Base-by-base conservation (phyloP, 2,888 invertebrate genomes). In the Seira sanloemensis region DNA sequence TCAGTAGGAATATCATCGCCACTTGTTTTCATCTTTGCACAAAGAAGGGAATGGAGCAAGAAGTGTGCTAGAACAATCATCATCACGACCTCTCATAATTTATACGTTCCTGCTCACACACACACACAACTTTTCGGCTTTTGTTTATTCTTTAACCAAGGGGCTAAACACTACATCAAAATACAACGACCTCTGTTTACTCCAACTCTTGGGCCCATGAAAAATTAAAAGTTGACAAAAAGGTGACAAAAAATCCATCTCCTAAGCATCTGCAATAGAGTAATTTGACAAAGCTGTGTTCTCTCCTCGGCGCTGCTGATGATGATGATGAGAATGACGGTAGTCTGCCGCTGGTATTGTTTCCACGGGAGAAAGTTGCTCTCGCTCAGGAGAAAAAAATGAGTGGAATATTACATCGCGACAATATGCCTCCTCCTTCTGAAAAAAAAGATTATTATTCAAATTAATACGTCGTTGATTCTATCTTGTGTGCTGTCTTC, bases 401-500 rank as follows among this genome's bases (percentile, higher is more conserved):
- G 62, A 62, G 50, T 2, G 16, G 62, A 73, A 73, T 50, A 65
- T 58, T 69, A 62, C 24, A 54, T 26, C 50, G 58, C 27, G 21
- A 27, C 23, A 65, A 68, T 26, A 37, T 65, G 75, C 62, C 27
- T 50, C 62, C 62, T 9, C 21, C 62, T 62, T 21, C 62, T 62
- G 1, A 21, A 12, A 26, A 27, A 71, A 81, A 71, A 75, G 75
- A 81, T 75, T 62, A 62, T 78, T 82, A 82, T 82, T 82, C 82
- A 82, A 77, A 82, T 82, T 82, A 82, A 82, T 82, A 72, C 76
- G 74, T 75, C 75, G 50, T 77, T 72, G 16, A 62, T 19, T 62
- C 62, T 62, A 62, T 23, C 62, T 23, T 62, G 62, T 4, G 9
- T 23, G 9, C 62, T 62, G n/a, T 68, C 23, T 66, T 46, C 25